Evolutionary conservation across 2,888 invertebrate genomes (phyloP), one percentile per base, ranked within the genome.

Genomic region (Cephus runcator): DNA sequence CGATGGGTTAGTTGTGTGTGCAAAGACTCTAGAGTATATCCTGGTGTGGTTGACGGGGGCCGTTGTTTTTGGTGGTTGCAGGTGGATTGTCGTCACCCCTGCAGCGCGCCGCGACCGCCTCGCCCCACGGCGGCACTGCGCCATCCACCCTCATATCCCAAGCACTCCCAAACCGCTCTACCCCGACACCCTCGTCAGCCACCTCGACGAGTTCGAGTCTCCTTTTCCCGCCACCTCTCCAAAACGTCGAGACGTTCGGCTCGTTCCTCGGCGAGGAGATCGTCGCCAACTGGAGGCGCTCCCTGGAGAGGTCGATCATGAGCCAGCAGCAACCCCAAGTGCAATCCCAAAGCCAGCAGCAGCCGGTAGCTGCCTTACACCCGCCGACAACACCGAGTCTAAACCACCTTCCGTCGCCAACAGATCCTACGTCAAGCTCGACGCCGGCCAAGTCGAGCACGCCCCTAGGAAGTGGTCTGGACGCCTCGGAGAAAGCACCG

Each of bases 231-330:
- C 93, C 93, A 75, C 93, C 93, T 82, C 93, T 94, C 87, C 94
- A 94, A 91, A 95, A 94, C 92, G 94, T 95, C 87, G 95, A 95
- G 90, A 93, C 94, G 87, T 95, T 95, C 93, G 96, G 95, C 92
- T 94, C 95, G 84, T 93, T 95, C 90, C 93, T 96, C 90, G 97
- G 97, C 92, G 96, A 96, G 92, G 96, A 96, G 92, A 95, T 97
- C 92, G 96, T 96, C 92, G 95, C 94, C 87, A 95, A 95, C 91
- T 96, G 96, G 95, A 94, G 96, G 90, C 94, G 95, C 87, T 94
- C 94, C 87, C 93, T 95, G 90, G 95, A 95, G 90, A 88, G 91
- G 83, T 89, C 91, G 82, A 89, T 91, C 87, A 90, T 91, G 87
- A 90, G 85, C 83, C 89, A 90, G 83, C 90, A 90, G 80, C 90